Conservation (phyloP, 2,797 vertebrate genomes). For the Muscicapa comitata region DNA sequence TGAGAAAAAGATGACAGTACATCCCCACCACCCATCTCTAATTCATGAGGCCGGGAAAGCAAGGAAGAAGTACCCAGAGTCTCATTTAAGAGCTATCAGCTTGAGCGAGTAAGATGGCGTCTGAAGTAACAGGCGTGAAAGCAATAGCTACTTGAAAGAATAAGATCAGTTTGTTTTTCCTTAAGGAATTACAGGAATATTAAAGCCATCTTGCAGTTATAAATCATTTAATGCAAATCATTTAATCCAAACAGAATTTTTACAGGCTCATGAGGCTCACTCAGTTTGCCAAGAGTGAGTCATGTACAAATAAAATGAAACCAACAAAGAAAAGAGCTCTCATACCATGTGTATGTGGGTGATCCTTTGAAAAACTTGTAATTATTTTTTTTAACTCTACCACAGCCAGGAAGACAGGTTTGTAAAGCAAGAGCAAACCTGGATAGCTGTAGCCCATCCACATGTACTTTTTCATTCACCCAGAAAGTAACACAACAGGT, state of each 20-base stretch:
- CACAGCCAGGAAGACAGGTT: conserved; percentile 47
- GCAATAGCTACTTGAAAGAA: conserved; percentile 42
- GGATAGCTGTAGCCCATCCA: not conserved
- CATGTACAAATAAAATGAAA: conserved; percentile 71
- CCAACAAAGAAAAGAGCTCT: conserved; percentile 67
- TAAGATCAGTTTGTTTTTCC: conserved; percentile 58
- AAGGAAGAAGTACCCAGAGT: not conserved
- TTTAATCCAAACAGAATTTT: conserved; percentile 68
- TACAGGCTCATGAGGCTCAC: conserved; percentile 64
- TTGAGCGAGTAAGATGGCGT: not conserved
- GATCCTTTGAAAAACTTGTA: conserved; percentile 66
- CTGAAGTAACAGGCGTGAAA: conserved; percentile 26
- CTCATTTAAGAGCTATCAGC: not conserved
- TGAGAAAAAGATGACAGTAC: not conserved
- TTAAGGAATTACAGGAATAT: conserved; percentile 58
- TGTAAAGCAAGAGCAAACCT: not conserved
- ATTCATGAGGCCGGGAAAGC: not conserved
- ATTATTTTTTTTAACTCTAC: conserved; percentile 64
- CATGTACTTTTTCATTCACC: not conserved
- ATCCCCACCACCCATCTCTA: not conserved
- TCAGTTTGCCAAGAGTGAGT: conserved; percentile 72
- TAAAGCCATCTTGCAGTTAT: conserved; percentile 48
- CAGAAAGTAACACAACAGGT: not conserved
- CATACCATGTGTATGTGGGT: conserved; percentile 66
- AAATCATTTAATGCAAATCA: conserved; percentile 65